Conservation (phyloP, 2,888 invertebrate species). For the Teleiodes luculella region DNA sequence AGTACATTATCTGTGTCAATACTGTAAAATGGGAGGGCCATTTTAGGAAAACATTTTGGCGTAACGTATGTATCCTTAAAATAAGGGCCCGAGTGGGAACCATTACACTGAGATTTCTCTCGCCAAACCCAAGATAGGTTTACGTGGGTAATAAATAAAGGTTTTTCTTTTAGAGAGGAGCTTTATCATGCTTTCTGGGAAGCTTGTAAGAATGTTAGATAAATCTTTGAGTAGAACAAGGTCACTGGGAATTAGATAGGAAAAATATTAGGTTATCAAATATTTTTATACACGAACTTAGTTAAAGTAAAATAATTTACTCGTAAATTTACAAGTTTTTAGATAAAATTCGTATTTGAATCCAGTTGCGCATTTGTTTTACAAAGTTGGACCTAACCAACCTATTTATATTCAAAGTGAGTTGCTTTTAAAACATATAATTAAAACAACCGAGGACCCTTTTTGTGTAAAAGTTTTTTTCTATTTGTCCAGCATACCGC, state of each 20-base stretch:
- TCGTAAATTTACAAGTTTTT: no score
- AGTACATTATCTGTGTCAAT: constrained; percentile 73
- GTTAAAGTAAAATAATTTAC: no score
- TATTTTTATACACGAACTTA: no score
- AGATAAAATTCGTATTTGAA: no score
- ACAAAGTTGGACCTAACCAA: no score
- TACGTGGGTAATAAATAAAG: constrained; percentile 15
- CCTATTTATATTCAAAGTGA: no score
- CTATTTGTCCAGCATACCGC: background rate
- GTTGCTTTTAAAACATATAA: no score
- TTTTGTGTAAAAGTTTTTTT: background rate
- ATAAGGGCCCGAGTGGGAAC: constrained; percentile 63
- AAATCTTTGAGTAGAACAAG: background rate
- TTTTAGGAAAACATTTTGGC: constrained; percentile 69
- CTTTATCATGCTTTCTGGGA: constrained; percentile 11
- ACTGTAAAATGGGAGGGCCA: constrained; percentile 57
- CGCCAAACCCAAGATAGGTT: constrained; percentile 45
- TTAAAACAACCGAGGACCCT: no score
- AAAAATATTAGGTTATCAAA: no score
- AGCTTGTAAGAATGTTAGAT: background rate
- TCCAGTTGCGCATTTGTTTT: no score
- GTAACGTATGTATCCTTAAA: constrained; percentile 67
- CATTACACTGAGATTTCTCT: constrained; percentile 62
- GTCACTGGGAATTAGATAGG: background rate
- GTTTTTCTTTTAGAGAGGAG: constrained; percentile 10